Evolutionary conservation across 2,888 invertebrate genomes (phyloP).

Genomic region (Helleia helle): DNA sequence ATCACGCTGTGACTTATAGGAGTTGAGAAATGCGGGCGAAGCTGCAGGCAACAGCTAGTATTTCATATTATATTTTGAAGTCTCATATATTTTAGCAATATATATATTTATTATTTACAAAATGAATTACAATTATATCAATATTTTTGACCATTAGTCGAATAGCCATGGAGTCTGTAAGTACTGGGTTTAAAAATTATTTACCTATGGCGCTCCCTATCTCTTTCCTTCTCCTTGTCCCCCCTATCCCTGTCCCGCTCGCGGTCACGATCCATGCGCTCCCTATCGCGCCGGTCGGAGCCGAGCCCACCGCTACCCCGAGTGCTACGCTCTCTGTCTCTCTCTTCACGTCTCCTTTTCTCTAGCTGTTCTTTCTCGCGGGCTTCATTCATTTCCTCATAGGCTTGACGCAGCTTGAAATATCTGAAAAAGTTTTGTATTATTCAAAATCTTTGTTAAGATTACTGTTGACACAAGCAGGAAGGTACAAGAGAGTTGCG

Average conservation of each 20-base stretch:
- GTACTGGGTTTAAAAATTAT: neutral
- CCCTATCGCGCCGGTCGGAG: constrained; percentile 54
- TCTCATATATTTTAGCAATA: no score
- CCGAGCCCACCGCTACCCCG: constrained; percentile 52
- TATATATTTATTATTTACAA: no score
- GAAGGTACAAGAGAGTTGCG: no score
- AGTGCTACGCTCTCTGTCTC: constrained; percentile 45
- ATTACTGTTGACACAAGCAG: no score
- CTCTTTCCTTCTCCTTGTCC: constrained; percentile 29
- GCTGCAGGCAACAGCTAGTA: no score
- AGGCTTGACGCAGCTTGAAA: constrained; percentile 79
- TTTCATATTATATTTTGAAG: no score
- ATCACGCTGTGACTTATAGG: no score
- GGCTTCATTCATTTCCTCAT: constrained; percentile 77
- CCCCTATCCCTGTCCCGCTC: constrained; percentile 42
- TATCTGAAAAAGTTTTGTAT: constrained; percentile 71
- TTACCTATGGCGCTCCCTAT: constrained; percentile 29
- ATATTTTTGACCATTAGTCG: no score
- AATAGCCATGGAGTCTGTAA: no score
- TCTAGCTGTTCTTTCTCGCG: constrained; percentile 77
- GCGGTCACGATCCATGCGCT: constrained; percentile 57
- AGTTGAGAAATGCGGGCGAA: no score
- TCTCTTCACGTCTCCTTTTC: constrained; percentile 55
- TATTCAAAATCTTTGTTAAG: no score
- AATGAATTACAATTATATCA: no score